Evolutionary conservation across 2,888 invertebrate genomes (phyloP).

Genomic region (Geotrupes spiniger): DNA sequence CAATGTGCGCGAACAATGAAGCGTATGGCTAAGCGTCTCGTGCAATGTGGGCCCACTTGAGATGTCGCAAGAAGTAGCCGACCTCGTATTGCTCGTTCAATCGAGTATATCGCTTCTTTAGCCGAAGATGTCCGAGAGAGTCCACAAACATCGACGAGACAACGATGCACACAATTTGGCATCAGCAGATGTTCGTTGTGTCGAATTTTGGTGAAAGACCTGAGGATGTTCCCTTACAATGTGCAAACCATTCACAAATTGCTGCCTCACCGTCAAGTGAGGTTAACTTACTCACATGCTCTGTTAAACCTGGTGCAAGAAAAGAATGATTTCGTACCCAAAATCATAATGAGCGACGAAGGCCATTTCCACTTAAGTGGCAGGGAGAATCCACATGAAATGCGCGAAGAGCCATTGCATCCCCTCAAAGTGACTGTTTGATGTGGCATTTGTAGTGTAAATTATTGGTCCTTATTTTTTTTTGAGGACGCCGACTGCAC

Average conservation of each 20-base stretch:
- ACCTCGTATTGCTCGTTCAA: slow-evolving; percentile 19
- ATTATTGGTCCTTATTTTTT: too few relatives aligned
- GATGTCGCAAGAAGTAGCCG: slow-evolving; percentile 10
- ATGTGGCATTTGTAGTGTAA: slow-evolving; percentile 21
- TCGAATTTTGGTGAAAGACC: too few relatives aligned
- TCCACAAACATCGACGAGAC: slow-evolving; percentile 17
- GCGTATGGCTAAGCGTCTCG: slow-evolving; percentile 18
- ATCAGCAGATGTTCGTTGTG: slow-evolving; percentile 20
- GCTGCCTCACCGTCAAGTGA: slow-evolving; percentile 15
- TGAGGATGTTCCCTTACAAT: slow-evolving; percentile 24
- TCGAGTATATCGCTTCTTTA: slow-evolving; percentile 21
- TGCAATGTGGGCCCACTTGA: slow-evolving; percentile 15
- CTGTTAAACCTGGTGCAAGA: slow-evolving; percentile 19
- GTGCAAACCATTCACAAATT: slow-evolving; percentile 22
- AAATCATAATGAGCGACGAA: slow-evolving; percentile 24
- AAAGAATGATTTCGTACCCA: too few relatives aligned
- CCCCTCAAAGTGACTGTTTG: slow-evolving; percentile 24
- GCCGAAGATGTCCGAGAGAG: too few relatives aligned
- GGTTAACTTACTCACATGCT: slow-evolving; percentile 21
- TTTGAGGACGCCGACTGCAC: slow-evolving; percentile 18
- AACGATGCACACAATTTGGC: slow-evolving; percentile 17
- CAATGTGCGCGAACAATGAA: slow-evolving; percentile 13
- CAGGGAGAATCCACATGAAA: too few relatives aligned
- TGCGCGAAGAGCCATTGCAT: slow-evolving; percentile 24
- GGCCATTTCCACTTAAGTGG: too few relatives aligned